Evolutionary conservation across 2,113 vertebrate species (phyloP).

Genomic region (Indicator indicator): DNA sequence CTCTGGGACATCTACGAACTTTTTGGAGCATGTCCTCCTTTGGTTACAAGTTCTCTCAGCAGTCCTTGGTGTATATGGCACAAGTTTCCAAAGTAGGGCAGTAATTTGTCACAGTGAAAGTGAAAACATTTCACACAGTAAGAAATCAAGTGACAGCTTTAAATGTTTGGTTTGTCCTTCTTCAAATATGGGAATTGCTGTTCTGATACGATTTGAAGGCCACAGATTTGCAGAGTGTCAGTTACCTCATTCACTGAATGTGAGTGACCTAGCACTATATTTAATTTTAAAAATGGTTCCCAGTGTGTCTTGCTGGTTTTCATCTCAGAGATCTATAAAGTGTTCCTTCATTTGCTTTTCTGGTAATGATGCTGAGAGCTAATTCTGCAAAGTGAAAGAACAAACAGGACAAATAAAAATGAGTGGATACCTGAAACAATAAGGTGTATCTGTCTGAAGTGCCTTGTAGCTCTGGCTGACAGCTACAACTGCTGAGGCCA

Average conservation of each 20-base stretch:
- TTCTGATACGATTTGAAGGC: background rate
- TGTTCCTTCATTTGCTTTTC: background rate
- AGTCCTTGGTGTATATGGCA: background rate
- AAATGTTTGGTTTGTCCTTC: background rate
- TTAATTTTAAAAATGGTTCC: background rate
- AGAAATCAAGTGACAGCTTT: background rate
- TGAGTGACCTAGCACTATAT: background rate
- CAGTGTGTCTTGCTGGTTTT: background rate
- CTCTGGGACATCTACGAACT: slow-evolving; percentile 8
- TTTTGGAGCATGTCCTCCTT: background rate
- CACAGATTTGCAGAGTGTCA: background rate
- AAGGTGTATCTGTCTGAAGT: background rate
- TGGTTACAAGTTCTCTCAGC: background rate
- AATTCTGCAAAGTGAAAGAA: background rate
- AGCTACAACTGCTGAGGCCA: background rate
- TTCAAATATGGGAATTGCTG: background rate
- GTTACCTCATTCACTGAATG: background rate
- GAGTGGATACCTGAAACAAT: background rate
- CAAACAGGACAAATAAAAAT: background rate
- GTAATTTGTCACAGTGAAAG: background rate
- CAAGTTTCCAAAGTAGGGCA: slow-evolving; percentile 29
- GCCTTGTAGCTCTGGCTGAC: background rate
- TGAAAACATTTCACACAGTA: background rate
- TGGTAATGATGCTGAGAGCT: background rate
- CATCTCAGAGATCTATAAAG: background rate